Conservation (phyloP, 2,888 invertebrate species). For the Ligdia adustata region DNA sequence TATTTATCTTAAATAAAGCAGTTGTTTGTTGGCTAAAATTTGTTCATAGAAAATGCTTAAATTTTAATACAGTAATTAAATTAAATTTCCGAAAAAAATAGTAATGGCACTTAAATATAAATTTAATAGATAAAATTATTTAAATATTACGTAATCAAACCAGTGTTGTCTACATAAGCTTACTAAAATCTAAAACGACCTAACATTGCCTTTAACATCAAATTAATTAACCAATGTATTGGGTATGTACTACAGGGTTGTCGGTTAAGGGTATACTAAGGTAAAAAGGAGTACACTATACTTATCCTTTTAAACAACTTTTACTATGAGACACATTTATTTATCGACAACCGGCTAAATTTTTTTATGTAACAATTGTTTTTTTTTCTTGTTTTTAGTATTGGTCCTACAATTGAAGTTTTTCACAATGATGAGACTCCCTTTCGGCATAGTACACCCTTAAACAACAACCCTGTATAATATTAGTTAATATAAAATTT, state of each 20-base stretch:
- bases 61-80: too few relatives aligned
- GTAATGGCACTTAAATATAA: slow-evolving; percentile 2
- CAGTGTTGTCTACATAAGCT: slow-evolving; percentile 53
- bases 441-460: too few relatives aligned
- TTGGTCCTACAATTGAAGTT: too few relatives aligned
- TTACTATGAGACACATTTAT: too few relatives aligned
- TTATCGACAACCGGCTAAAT: too few relatives aligned
- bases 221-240: slow-evolving; percentile 51
- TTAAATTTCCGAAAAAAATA: not conserved
- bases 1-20: not conserved
- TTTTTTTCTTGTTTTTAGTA: too few relatives aligned
- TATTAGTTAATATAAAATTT: slow-evolving; percentile 47
- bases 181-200: slow-evolving; percentile 51
- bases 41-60: not conserved
- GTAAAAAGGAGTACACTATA: too few relatives aligned
- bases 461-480: too few relatives aligned
- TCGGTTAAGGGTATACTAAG: too few relatives aligned
- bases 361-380: too few relatives aligned
- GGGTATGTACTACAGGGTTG: not conserved
- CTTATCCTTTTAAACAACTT: too few relatives aligned
- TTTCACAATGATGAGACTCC: too few relatives aligned
- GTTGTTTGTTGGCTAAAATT: not conserved
- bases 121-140: not conserved
- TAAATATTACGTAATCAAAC: slow-evolving; percentile 43
- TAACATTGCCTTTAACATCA: slow-evolving; percentile 67